Base-by-base conservation (phyloP, 1,140 invertebrate species). In the Conus ventricosus region DNA sequence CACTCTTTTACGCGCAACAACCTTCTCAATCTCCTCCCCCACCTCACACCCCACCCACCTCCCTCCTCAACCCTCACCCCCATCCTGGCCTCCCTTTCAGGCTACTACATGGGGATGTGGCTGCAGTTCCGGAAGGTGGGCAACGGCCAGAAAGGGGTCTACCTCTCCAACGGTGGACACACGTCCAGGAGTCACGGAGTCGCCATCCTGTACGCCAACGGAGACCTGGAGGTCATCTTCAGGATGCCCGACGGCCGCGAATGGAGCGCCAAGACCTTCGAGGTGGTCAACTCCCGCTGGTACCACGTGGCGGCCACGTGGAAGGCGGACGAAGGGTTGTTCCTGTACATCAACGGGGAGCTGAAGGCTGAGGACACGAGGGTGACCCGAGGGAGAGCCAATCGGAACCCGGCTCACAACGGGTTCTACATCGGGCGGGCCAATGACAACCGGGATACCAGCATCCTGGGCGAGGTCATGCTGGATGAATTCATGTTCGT, bases 161-260 rank as follows among this genome's bases (percentile, higher is more conserved):
- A 94, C 88, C 75, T 95, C 89, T 94, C 94, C 13, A 95, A 95
- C 85, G 94, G 94, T 2, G 94, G 93, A 15, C 94, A 95, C 63
- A 87, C 86, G 13, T 11, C 87, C 4, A 84, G 91, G 20, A 92
- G 90, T 17, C 94, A 95, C 90, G 94, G 94, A 11, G 91, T 95
- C 7, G 94, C 94, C 71, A 94, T 95, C 94, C 86, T 89, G 27
- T 95, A 95, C 88, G 87, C 90, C 60, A 91, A 90, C 20, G 93
- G 93, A 54, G 80, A 88, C 15, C 87, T 94, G 15, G 91, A 93
- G 54, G 93, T 93, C 87, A 90, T 93, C 63, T 94, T 63, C 51
- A 88, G 27, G 27, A 88, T 88, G 80, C 25, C 76, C 57, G 87
- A 88, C 51, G 93, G 92, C 4, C 83, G 90, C 8, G 92, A 94